phyloP scores from a whole-genome alignment of 2,888 invertebrate genomes.

The Belgica antarctica region DNA sequence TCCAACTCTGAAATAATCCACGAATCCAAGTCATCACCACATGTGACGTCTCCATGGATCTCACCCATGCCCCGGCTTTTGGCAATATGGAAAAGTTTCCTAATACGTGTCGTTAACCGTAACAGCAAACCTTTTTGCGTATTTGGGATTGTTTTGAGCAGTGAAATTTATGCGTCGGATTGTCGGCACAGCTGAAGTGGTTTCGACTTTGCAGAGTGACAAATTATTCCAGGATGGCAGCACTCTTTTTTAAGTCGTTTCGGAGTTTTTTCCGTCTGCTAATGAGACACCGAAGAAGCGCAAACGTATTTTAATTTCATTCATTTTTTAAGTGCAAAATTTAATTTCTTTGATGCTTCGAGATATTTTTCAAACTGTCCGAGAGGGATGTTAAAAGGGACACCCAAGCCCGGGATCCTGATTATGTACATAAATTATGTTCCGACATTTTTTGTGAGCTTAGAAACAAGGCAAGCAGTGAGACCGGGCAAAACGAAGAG shows the following conservation, averaged over 20 bases:
- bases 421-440: slow-evolving; percentile 39
- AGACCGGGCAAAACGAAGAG: no score
- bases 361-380: not conserved
- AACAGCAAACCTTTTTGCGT: not conserved
- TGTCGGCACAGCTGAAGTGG: not conserved
- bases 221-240: slow-evolving; percentile 3
- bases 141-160: not conserved
- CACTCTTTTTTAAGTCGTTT: no score
- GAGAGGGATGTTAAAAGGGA: not conserved
- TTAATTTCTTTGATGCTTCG: slow-evolving; percentile 16
- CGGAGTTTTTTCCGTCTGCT: no score
- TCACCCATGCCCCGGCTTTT: no score
- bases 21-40: no score
- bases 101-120: slow-evolving; percentile 20
- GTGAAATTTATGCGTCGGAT: slow-evolving; percentile 15
- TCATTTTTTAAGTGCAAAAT: slow-evolving; percentile 34
- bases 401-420: not conserved
- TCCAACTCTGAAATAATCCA: no score
- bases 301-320: slow-evolving; percentile 25
- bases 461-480: not conserved
- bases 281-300: not conserved
- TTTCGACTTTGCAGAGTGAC: slow-evolving; percentile 11
- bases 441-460: not conserved
- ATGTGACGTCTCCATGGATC: no score
- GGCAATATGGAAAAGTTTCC: slow-evolving; percentile 2